Conservation (phyloP, 1,140 invertebrate genomes). For the Wasmannia auropunctata region DNA sequence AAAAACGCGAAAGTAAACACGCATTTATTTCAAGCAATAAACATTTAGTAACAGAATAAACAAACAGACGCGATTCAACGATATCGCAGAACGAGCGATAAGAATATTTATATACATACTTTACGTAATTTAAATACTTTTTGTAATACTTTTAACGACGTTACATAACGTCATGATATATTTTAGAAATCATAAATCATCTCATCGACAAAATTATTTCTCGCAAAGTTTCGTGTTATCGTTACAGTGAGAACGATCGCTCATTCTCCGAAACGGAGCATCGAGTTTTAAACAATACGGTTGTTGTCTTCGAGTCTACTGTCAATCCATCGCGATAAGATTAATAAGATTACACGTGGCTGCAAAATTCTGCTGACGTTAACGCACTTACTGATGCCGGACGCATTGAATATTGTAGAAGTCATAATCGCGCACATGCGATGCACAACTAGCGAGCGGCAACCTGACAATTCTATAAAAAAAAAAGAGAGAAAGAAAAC, state of each 20-base stretch:
- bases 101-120: constrained; percentile 3
- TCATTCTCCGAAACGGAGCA: not conserved
- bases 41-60: not conserved
- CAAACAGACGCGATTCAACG: not conserved
- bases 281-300: not conserved
- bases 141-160: not conserved
- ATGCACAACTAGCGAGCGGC: not conserved
- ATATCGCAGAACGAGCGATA: not conserved
- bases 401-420: constrained; percentile 60
- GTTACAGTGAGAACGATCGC: not conserved
- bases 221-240: not conserved
- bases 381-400: constrained; percentile 71
- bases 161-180: not conserved
- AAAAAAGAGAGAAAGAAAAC: constrained; percentile 74
- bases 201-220: not conserved
- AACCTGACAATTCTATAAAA: not conserved
- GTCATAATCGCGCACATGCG: constrained; percentile 65
- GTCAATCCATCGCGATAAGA: not conserved
- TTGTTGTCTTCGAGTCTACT: not conserved
- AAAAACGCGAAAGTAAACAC: not conserved
- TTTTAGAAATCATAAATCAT: not conserved
- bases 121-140: not conserved
- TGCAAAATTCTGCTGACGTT: not conserved
- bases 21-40: not conserved
- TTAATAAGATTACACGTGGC: not conserved